Evolutionary conservation across 2,888 invertebrate species (phyloP).

Genomic region (Orgyia antiqua): DNA sequence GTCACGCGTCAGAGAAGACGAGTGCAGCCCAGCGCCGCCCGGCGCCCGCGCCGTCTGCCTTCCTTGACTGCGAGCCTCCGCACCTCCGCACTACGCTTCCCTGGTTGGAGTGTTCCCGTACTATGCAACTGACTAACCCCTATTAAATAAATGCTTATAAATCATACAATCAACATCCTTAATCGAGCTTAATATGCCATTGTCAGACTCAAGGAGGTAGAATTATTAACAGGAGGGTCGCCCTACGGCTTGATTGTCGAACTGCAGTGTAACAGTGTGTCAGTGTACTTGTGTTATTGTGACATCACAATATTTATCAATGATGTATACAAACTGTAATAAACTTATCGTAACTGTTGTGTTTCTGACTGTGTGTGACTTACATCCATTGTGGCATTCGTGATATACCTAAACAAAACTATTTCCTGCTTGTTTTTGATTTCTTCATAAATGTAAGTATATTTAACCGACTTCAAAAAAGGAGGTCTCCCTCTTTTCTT

Average conservation of each 20-base stretch:
- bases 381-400: no score
- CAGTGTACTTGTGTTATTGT: slow-evolving; percentile 10
- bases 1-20: slow-evolving; percentile 70
- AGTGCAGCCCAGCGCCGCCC: slow-evolving; percentile 49
- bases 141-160: slow-evolving; percentile 33
- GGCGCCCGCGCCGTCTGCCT: slow-evolving; percentile 26
- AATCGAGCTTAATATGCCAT: slow-evolving; percentile 16
- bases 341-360: not conserved
- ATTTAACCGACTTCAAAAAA: no score
- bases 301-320: slow-evolving; percentile 3
- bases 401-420: no score
- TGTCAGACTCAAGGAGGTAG: slow-evolving; percentile 9
- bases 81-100: slow-evolving; percentile 16
- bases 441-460: no score
- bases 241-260: no score
- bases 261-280: slow-evolving; percentile 6
- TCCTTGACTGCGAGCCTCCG: slow-evolving; percentile 19
- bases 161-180: slow-evolving; percentile 33
- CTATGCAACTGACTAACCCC: slow-evolving; percentile 20
- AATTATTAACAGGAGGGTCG: slow-evolving; percentile 11
- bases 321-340: no score
- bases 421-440: no score
- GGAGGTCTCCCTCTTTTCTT: no score
- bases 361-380: not conserved
- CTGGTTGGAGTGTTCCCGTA: slow-evolving; percentile 10